A percentile compares a stretch with the other conserved stretches of the same genome.
Conservation (phyloP, 2,797 vertebrate genomes). For the Acanthornis magna region DNA sequence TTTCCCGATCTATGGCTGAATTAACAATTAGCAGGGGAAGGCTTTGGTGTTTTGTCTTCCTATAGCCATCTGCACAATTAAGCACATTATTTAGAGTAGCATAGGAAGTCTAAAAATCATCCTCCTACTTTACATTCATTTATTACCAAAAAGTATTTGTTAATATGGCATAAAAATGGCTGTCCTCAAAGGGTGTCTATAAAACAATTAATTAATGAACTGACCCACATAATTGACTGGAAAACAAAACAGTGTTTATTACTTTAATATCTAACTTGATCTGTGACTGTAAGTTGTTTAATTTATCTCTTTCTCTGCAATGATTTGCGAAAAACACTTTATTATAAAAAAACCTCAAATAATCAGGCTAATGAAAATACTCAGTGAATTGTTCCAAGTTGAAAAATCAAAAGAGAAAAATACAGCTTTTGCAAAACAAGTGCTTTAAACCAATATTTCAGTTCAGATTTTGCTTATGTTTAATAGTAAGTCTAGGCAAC, state of each 20-base stretch:
- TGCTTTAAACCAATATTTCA: neutral
- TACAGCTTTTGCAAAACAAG: neutral
- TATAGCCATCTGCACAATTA: slow-evolving; percentile 51
- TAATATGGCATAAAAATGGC: neutral
- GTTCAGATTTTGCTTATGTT: neutral
- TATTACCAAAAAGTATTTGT: neutral
- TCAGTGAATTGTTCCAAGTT: neutral
- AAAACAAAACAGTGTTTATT: neutral
- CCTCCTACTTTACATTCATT: neutral
- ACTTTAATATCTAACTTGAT: neutral
- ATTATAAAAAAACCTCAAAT: fast-evolving
- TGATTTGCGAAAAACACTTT: neutral
- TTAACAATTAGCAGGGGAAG: slow-evolving; percentile 61
- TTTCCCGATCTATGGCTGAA: slow-evolving; percentile 57
- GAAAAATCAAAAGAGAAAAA: neutral
- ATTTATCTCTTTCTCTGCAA: neutral
- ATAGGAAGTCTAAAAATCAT: slow-evolving; percentile 18
- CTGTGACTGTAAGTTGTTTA: neutral
- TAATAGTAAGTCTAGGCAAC: neutral
- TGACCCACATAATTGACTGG: neutral
- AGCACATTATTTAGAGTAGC: slow-evolving; percentile 7
- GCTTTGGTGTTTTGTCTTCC: slow-evolving; percentile 29
- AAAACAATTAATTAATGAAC: neutral
- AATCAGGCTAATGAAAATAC: neutral
- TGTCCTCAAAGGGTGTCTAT: neutral